Base-by-base conservation (phyloP, 64 coral and sea anemone genomes). In the Montipora sp. region DNA sequence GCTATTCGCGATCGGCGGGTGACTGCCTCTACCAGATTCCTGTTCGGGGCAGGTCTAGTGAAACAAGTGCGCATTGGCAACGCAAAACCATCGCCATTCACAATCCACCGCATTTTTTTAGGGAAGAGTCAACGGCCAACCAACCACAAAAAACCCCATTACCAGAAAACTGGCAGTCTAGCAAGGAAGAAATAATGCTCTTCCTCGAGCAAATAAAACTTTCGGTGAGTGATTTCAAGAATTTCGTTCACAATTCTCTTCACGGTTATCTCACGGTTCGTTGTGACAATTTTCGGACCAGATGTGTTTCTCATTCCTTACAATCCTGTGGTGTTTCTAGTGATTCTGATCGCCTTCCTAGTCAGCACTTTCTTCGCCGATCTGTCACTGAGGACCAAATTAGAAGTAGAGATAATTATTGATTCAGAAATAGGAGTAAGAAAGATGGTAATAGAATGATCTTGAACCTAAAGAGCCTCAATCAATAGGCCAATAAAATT, bases 391-490 rank as follows among this genome's bases (percentile, higher is more conserved):
- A 74, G 15, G 8, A 16, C 66, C 2, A 18, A 47, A 13, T 5
- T 6, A 36, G 69, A 75, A 5, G 8, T 12, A 47, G 15, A 8
- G 0, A 59, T 59, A 13, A 36, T 36, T 36, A 88, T 88, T 11
- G 20, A 88, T 13, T 13, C 65, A 3, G 85, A 88, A 58, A 74
- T 88, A 47, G 12, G 24, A 24, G 24, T 24, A 24, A 24, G n/a
- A 77, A 20, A 8, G 87, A 48, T 10, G 73, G 73, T 71, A 89
- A 60, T 73, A 89, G 48, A 75, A 78, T 78, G 36, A 21, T 47
- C 45, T 74, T 8, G 72, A 13, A 3, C 19, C 57, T 19, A 59
- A 63, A 67, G 48, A 15, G 46, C 27, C 10, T 9, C 12, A 12
- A 19, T 13, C 36, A 36, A 36, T 36, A 36, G 0, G 36, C 36